These are phyloP conservation scores for Drosophila nasuta DNA, from an alignment of 1,140 invertebrate species.

Conservation along the genomic window DNA sequence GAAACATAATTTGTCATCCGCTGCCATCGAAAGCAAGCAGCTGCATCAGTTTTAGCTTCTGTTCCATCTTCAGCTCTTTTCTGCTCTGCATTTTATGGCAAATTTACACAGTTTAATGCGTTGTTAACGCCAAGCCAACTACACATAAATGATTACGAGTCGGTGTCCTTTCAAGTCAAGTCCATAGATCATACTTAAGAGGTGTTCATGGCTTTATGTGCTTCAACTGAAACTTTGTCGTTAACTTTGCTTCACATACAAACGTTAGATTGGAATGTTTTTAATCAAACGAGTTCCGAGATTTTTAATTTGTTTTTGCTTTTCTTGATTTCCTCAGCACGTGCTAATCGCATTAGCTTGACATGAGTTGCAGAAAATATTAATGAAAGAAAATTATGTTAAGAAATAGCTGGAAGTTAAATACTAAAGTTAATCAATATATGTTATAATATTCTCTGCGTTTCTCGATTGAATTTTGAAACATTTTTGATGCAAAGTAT, in stretches of 20 bases:
- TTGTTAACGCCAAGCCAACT: no score
- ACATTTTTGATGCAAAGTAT: no score
- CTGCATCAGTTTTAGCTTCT: slow-evolving; percentile 18
- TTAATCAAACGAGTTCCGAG: not conserved
- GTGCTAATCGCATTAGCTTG: not conserved
- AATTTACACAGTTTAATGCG: slow-evolving; percentile 25
- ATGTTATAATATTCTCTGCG: no score
- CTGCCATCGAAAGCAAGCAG: slow-evolving; percentile 20
- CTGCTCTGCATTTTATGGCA: slow-evolving; percentile 39
- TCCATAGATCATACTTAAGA: slow-evolving; percentile 10
- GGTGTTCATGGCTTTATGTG: not conserved
- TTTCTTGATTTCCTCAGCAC: not conserved
- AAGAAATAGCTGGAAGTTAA: no score
- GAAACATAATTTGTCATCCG: slow-evolving; percentile 43
- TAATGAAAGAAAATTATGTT: no score
- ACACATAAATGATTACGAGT: not conserved
- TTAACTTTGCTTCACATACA: not conserved
- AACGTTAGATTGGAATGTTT: not conserved
- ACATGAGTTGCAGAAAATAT: not conserved
- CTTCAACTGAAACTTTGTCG: not conserved
- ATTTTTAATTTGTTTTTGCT: not conserved
- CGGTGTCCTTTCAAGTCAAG: not conserved
- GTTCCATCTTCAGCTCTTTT: not conserved
- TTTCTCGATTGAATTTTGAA: no score
- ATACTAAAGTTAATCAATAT: no score